Evolutionary conservation across 1,140 invertebrate genomes (phyloP), one percentile per base, ranked within the genome.

Genomic region (Heliothis subflexa): DNA sequence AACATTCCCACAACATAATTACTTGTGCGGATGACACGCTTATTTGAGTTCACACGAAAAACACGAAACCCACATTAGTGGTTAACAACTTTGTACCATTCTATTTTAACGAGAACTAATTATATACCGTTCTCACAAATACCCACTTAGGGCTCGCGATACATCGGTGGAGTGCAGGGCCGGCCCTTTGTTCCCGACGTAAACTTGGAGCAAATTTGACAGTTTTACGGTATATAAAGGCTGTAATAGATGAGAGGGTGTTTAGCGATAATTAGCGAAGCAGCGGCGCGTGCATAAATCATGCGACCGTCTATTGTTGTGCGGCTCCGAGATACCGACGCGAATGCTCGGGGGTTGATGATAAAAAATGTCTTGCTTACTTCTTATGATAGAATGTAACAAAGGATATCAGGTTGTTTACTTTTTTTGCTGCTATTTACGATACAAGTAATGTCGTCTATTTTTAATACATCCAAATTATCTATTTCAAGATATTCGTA

Each of bases 231-330:
- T 73, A 76, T 77, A 80, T 83, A 83, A 85, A 85, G 78, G 79
- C 52, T 74, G 77, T 83, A 83, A 83, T 83, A 78, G 79, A 85
- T 78, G 81, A 79, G 75, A 68, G 83, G 81, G 64, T 87, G 81
- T 87, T 87, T 87, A 87, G 80, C 81, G 81, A 85, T 85, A 85
- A 87, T 87, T 87, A 87, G 81, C 78, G 79, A 66, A 64, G 81
- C 66, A 71, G 71, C 52, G 78, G 57, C 78, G 75, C 71, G 79
- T 82, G 81, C 85, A 85, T 87, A 85, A 87, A 85, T 87, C 85
- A 87, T 83, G 76, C 55, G 40, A 71, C 49, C 33, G 57, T 54
- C 70, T 74, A 76, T 81, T 83, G 85, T 86, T 61, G 61, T 55
- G 55, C 25, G 18, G 40, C 33, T 21, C 14, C 25, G 62, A 21